These are phyloP conservation scores for Seriola quinqueradiata DNA, from an alignment of 2,113 vertebrate genomes.

Conservation along the genomic window DNA sequence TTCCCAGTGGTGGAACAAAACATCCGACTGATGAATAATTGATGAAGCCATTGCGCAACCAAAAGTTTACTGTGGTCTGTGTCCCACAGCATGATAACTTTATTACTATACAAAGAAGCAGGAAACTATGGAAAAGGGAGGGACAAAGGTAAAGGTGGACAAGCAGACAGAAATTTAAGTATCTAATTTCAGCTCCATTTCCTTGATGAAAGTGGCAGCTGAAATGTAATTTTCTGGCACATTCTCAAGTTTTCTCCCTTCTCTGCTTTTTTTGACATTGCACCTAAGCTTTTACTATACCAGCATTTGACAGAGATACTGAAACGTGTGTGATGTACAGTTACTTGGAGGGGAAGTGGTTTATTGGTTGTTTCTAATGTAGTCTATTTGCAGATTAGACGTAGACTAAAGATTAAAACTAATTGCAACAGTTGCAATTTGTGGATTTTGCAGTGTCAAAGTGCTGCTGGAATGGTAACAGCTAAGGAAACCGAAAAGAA, in stretches of 20 bases:
- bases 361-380: not conserved
- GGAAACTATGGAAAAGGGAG: not conserved
- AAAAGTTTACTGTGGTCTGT: conserved; percentile 14
- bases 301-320: not conserved
- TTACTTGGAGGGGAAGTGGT: not conserved
- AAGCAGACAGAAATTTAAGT: not conserved
- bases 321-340: not conserved
- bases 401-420: too few relatives aligned
- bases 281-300: not conserved
- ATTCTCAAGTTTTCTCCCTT: not conserved
- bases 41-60: conserved; percentile 35
- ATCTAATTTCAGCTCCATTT: conserved; percentile 3
- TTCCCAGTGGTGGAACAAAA: conserved; percentile 29
- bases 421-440: not conserved
- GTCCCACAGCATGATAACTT: not conserved
- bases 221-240: not conserved
- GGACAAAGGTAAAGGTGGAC: not conserved
- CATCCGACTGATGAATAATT: conserved; percentile 51
- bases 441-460: not conserved
- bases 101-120: not conserved
- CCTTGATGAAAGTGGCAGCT: not conserved
- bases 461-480: not conserved
- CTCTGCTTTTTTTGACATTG: not conserved
- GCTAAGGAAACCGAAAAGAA: not conserved
- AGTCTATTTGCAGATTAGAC: not conserved